These are phyloP conservation scores for Albula goreensis DNA, from an alignment of 2,113 vertebrate species.

Conservation along the genomic window DNA sequence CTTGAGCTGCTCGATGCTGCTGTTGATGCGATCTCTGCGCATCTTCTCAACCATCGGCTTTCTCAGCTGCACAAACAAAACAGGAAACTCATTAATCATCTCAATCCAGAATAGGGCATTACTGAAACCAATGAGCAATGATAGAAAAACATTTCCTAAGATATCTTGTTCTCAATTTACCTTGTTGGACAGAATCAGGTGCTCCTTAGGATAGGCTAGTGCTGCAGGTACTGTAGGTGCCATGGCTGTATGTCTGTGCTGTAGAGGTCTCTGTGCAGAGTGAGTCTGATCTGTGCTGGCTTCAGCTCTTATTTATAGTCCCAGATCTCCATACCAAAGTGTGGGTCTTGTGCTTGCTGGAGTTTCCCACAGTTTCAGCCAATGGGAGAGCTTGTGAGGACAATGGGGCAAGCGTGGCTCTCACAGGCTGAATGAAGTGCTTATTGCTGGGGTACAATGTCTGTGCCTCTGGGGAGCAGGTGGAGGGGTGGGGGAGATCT, in stretches of 20 bases:
- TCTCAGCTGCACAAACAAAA: conserved; percentile 51
- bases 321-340: neutral
- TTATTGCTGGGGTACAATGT: conserved; percentile 64
- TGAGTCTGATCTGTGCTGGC: conserved; percentile 3
- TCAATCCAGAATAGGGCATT: conserved; percentile 1
- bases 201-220: neutral
- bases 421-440: conserved; percentile 56
- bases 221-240: neutral
- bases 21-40: conserved; percentile 65
- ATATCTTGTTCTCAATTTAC: neutral
- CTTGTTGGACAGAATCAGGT: conserved; percentile 9
- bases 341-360: conserved; percentile 9
- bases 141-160: conserved; percentile 24
- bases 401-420: neutral
- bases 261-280: conserved; percentile 10
- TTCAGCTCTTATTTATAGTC: conserved; percentile 6
- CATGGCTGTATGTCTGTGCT: conserved; percentile 9
- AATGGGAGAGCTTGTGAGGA: conserved; percentile 5
- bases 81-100: conserved; percentile 30
- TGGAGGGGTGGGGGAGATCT: conserved; percentile 13
- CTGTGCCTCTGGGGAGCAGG: conserved; percentile 53
- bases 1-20: conserved; percentile 63
- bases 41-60: conserved; percentile 65
- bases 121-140: neutral
- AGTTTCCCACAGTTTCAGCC: conserved; percentile 15